Conservation (phyloP, 1,140 invertebrate genomes). For the Brachionus manjavacas region DNA sequence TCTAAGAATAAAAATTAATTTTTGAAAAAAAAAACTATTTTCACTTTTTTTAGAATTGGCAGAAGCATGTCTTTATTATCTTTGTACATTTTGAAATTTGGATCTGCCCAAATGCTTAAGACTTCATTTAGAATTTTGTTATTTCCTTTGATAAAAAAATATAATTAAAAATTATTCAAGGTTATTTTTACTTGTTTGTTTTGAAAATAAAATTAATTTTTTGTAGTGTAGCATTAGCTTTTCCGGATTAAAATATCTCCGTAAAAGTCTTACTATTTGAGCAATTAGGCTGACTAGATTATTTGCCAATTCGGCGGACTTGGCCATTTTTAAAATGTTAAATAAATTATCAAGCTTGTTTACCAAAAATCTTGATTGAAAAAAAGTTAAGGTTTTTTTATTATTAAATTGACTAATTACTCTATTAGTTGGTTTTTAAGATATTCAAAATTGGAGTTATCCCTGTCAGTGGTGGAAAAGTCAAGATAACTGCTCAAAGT, state of each 20-base stretch:
- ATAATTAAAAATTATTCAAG: background rate
- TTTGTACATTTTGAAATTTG: background rate
- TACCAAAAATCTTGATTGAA: background rate
- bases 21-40: background rate
- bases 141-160: conserved; percentile 14
- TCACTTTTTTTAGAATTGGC: conserved; percentile 32
- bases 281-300: background rate
- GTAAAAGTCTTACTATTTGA: background rate
- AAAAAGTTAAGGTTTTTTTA: background rate
- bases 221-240: background rate
- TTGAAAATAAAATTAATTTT: background rate
- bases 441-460: conserved; percentile 1
- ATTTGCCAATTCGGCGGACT: background rate
- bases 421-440: conserved; percentile 16
- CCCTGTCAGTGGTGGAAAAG: background rate
- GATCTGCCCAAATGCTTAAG: conserved; percentile 7
- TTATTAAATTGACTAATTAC: background rate
- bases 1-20: conserved; percentile 51
- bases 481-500: background rate
- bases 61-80: background rate
- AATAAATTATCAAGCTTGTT: background rate
- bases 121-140: conserved; percentile 40
- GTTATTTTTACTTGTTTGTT: background rate
- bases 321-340: background rate
- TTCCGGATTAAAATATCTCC: background rate